Conservation (phyloP, 2,888 invertebrate genomes). For the Dinocampus coccinellae region DNA sequence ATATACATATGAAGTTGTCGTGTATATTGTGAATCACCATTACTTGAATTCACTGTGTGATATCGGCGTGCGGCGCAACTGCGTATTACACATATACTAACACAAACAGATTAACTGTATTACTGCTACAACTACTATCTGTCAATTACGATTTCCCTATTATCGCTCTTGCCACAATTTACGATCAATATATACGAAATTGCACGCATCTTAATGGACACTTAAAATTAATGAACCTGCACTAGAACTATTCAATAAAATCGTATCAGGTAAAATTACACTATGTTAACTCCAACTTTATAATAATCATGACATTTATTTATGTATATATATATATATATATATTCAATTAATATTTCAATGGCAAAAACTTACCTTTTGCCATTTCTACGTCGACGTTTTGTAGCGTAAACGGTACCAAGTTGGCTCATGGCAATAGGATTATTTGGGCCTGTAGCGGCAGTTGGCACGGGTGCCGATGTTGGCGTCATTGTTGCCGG, state of each 20-base stretch:
- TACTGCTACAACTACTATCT: constrained; percentile 37
- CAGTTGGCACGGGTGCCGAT: constrained; percentile 63
- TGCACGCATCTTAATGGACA: not conserved
- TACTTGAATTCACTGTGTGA: constrained; percentile 23
- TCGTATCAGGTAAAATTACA: not conserved
- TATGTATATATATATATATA: too few species aligned
- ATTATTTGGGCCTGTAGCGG: constrained; percentile 64
- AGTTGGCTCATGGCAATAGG: constrained; percentile 84
- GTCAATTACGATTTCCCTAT: constrained; percentile 46
- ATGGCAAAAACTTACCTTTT: constrained; percentile 83
- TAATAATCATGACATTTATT: not conserved
- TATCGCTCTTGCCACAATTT: constrained; percentile 43
- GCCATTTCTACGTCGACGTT: constrained; percentile 93
- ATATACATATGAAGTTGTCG: not conserved
- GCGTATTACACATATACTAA: constrained; percentile 36
- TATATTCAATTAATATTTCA: too few species aligned
- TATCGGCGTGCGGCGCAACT: constrained; percentile 28
- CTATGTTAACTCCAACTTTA: not conserved
- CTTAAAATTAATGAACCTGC: constrained; percentile 20
- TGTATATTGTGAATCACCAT: constrained; percentile 1
- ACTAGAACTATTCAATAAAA: constrained; percentile 11
- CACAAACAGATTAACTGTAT: constrained; percentile 34
- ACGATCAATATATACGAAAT: constrained; percentile 39
- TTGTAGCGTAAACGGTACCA: constrained; percentile 97
- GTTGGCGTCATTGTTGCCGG: constrained; percentile 61